Base-by-base conservation (phyloP, 1,140 invertebrate genomes). In the Zeugodacus cucurbitae region DNA sequence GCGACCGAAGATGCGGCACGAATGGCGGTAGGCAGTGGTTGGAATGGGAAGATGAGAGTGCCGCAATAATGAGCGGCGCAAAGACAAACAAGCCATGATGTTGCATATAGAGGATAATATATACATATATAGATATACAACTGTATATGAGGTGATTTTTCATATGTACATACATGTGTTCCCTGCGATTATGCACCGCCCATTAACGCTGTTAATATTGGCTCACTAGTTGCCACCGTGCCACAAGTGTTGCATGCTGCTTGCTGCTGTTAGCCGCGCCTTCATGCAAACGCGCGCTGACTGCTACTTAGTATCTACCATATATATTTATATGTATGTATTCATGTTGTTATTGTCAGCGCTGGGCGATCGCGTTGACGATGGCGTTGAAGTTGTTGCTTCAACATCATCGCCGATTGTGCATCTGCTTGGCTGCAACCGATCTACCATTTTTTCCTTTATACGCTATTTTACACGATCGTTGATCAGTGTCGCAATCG, bases 301-400 rank as follows among this genome's bases (percentile, higher is more conserved):
- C 64, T 67, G 4, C 29, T 29, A 20, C 67, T 22, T 14, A 26
- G 37, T 29, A 5, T 4, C 20, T n/a, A n/a, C 5, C 6, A 48
- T 48, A 82, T 82, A n/a, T 78, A 78, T 48, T 3, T 26, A 29
- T 78, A 22, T 78, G 17, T 22, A 26, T 48, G 22, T 29, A 41
- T 74, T 11, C 32, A 20, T 74, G 70, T 41, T 74, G 70, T 41
- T 41, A 41, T 1, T 74, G 41, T 82, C 48, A 8, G 41, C 22
- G 37, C n/a, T 82, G 41, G 41, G 17, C 74, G 74, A 82, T 82
- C 41, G 74, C 74, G 41, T 44, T 82, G 37, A 82, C 74, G 74
- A 82, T 48, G 74, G 74, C 41, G 74, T 82, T 82, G 41, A 82
- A 54, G 41, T 54, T 82, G 74, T 82, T 82, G 74, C 74, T 82